Percentiles rank a stretch among this genome's conserved stretches.
Conservation (phyloP, 2,797 vertebrate genomes). For the Naso thynnoides region DNA sequence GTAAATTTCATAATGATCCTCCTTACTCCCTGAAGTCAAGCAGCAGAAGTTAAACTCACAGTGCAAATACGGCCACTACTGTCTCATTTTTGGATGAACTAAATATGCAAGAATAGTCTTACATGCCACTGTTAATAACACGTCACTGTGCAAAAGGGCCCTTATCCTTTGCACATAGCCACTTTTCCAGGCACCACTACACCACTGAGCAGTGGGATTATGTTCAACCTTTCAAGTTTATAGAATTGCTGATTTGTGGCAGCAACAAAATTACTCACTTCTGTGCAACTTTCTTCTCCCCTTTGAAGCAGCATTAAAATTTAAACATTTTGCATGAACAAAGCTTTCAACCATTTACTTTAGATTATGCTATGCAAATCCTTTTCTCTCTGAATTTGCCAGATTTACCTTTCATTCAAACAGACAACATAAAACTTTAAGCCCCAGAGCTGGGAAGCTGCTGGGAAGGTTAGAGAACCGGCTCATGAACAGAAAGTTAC, state of each 20-base stretch:
- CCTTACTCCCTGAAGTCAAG: no score
- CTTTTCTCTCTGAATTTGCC: neutral
- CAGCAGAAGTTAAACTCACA: no score
- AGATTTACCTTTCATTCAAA: conserved; percentile 25
- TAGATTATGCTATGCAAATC: neutral
- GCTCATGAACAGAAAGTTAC: conserved; percentile 3
- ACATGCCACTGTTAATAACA: no score
- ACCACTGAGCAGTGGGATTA: neutral
- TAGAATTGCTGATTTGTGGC: conserved; percentile 13
- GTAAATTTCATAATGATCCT: no score
- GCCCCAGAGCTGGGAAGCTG: neutral
- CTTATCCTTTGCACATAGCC: no score
- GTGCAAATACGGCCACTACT: no score
- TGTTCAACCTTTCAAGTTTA: neutral
- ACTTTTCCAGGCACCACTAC: no score
- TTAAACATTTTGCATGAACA: no score
- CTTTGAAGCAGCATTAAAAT: neutral
- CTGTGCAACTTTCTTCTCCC: neutral
- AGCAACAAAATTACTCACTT: neutral
- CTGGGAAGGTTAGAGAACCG: conserved; percentile 12
- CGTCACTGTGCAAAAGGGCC: no score
- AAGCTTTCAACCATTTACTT: neutral
- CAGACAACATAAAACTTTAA: conserved; percentile 6
- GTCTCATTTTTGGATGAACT: no score
- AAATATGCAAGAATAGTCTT: no score